These are phyloP conservation scores for Megalops cyprinoides DNA, from an alignment of 2,797 vertebrate genomes.

Conservation along the genomic window DNA sequence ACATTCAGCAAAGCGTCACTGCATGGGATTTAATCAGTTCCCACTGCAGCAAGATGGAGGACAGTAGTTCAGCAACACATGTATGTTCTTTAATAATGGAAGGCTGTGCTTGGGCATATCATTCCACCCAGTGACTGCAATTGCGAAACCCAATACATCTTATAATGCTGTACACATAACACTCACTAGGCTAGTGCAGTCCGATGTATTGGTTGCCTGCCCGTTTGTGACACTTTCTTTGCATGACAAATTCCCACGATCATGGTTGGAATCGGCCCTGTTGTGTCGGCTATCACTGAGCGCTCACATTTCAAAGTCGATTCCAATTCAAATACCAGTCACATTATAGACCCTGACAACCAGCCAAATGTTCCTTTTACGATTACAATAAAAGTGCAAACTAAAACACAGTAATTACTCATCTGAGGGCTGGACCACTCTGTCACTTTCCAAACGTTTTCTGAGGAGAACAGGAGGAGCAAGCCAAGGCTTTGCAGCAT, in stretches of 20 bases:
- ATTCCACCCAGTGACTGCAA: too few species aligned
- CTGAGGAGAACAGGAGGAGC: slow-evolving; percentile 66
- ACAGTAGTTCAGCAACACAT: neutral
- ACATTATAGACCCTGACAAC: slow-evolving; percentile 27
- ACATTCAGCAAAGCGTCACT: neutral
- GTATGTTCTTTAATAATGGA: too few species aligned
- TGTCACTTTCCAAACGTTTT: slow-evolving; percentile 34
- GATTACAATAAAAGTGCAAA: too few species aligned
- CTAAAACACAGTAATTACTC: neutral
- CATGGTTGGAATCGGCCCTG: neutral
- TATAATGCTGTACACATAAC: too few species aligned
- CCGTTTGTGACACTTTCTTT: neutral
- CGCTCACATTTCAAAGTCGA: neutral
- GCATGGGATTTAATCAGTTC: neutral
- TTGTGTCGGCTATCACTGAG: neutral
- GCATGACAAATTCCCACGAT: neutral
- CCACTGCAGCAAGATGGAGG: neutral
- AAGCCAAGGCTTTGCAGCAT: slow-evolving; percentile 61
- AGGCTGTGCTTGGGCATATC: too few species aligned
- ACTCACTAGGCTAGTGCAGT: too few species aligned
- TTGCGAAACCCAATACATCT: too few species aligned
- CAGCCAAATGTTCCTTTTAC: neutral
- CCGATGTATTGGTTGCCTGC: too few species aligned
- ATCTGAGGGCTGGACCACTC: neutral
- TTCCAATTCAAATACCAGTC: neutral